Evolutionary conservation across 92 coral and sea anemone genomes (phyloP).

Genomic region (Pocillopora meandrina): DNA sequence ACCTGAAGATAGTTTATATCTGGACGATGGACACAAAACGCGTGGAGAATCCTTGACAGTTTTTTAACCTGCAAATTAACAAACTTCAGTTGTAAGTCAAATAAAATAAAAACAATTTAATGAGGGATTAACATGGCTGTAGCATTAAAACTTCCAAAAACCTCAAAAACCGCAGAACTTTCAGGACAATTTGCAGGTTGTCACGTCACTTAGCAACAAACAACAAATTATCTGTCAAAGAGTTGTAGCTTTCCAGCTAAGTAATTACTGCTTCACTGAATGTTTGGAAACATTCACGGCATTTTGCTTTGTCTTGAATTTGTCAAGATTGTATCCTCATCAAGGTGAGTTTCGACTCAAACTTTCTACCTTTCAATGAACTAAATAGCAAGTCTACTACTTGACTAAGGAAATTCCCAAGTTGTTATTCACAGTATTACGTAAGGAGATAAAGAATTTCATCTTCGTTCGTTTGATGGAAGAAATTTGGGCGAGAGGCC

Average conservation of each 20-base stretch:
- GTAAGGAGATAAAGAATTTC: not conserved
- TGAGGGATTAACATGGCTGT: not conserved
- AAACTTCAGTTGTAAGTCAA: not conserved
- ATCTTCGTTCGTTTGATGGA: too few species aligned
- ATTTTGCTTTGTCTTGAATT: not conserved
- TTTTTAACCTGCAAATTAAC: conserved; percentile 48
- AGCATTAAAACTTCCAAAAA: not conserved
- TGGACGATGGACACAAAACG: conserved; percentile 78
- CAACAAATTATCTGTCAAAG: too few species aligned
- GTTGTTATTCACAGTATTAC: not conserved
- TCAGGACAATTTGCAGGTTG: not conserved
- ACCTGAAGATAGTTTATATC: conserved; percentile 85
- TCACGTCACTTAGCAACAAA: not conserved
- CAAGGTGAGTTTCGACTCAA: not conserved
- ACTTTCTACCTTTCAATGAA: not conserved
- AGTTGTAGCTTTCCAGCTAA: not conserved
- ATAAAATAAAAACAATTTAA: not conserved
- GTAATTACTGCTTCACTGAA: not conserved
- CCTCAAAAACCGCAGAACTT: too few species aligned
- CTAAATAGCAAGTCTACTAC: not conserved
- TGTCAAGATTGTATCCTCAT: not conserved
- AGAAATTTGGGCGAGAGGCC: too few species aligned
- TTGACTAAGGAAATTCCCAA: not conserved
- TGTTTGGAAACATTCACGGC: not conserved
- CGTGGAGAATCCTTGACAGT: conserved; percentile 72